Evolutionary conservation across 2,797 vertebrate species (phyloP), one percentile per base, ranked within the genome.

Genomic region (Pseudochaenichthys georgianus): DNA sequence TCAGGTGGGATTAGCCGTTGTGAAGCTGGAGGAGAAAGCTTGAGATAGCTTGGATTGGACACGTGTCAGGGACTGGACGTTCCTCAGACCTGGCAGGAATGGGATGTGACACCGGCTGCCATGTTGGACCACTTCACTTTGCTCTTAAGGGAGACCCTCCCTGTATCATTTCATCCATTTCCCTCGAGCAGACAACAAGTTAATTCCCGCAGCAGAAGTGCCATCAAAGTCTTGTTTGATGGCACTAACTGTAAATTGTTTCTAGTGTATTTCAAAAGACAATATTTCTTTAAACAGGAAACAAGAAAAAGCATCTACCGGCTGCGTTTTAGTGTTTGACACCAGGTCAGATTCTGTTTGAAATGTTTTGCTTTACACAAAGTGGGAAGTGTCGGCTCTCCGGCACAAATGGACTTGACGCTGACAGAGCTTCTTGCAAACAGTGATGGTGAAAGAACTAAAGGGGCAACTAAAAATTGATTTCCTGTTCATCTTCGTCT

Each of bases 1-100:
- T 93, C 93, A 92, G 70, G 86, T 87, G 84, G 89, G 89, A 94
- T 93, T 94, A 93, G 92, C 85, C 19, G 23, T 73, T 46, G 34
- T 66, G 83, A 81, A 78, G 89, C 87, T 84, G 87, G 82, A 87
- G 87, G 88, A 89, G 75, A 82, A 81, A 73, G 85, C 77, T 80
- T 69, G 83, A 85, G 87, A 84, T 84, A 83, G 87, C 86, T 84
- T 41, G 78, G 90, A 93, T 92, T 91, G 92, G 90, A 93, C 91
- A 86, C 91, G 88, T 91, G 93, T 93, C 92, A 90, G 75, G 74
- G 75, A 73, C 47, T 85, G 88, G 92, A 92, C 90, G 64, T 85
- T 86, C 86, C 88, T 92, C 81, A 80, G 88, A 83, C 82, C 76
- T 81, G 90, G 88, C 85, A 88, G 89, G 81, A 89, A 92, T 92